Evolutionary conservation across 2,797 vertebrate species (phyloP), one percentile per base, ranked within the genome.

Genomic region (Brotula barbata): DNA sequence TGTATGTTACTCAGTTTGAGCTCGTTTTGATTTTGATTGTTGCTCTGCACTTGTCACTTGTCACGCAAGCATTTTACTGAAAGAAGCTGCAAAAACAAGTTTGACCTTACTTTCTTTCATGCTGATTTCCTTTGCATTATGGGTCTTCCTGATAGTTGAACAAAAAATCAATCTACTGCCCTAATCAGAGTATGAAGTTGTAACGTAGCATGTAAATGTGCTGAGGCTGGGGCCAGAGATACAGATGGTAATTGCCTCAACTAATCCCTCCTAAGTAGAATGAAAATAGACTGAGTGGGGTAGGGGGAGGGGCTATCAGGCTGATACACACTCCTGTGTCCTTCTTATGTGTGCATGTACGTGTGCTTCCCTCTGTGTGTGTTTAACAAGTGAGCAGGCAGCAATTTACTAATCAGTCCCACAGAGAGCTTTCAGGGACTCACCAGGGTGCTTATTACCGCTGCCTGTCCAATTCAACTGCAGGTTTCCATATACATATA

Each of bases 191-290:
- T 10, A 36, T 12, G 13, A 36, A 36, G 34, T 36, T 36, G 6
- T 36, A 14, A 36, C 13, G 8, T 36, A n/a, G 34, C 34, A 11
- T 36, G 34, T 5, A 14, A 36, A 10, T 10, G 9, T 4, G 34
- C 8, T 15, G 37, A 39, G 13, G 15, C 13, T 4, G 13, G 39
- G 33, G 12, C 41, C 36, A 60, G 49, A 49, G 61, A 64, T 58
- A 40, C 69, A 52, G 64, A 55, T 54, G 68, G 55, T 83, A 89
- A 89, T 86, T 85, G 75, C 78, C 63, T 62, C 20, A 52, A 69
- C 62, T 91, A 90, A 91, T 91, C 91, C 80, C 65, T 52, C 42
- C 46, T 90, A 89, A 89, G 76, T 82, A 78, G 63, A 84, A 72
- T 88, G 76, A 74, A 91, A 90, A 90, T 89, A 90, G 85, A 82